These are phyloP conservation scores for Ryuthela nishihirai DNA, from an alignment of 2,888 invertebrate species.

Conservation along the genomic window DNA sequence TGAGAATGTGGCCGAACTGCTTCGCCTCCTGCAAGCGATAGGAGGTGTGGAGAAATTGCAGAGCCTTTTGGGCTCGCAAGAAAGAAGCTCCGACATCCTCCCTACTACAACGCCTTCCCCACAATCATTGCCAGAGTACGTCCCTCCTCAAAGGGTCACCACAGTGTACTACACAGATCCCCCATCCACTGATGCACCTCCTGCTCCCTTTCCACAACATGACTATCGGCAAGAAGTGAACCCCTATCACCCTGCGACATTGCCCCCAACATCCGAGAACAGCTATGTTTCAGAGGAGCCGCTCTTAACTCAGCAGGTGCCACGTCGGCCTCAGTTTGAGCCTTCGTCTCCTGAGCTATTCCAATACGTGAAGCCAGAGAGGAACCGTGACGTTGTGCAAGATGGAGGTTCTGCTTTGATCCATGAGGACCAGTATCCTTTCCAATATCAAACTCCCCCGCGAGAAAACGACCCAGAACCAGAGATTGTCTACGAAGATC, in stretches of 20 bases:
- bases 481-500: conserved; percentile 4
- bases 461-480: conserved; percentile 8
- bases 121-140: conserved; percentile 10
- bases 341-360: conserved; percentile 63
- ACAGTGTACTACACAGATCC: too few species aligned
- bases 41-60: conserved; percentile 47
- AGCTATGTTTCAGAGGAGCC: background rate
- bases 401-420: too few species aligned
- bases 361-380: conserved; percentile 59
- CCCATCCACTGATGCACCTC: background rate
- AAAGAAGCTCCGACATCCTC: conserved; percentile 8
- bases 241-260: conserved; percentile 2
- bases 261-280: background rate
- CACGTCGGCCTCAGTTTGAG: conserved; percentile 4
- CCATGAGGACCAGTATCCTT: conserved; percentile 4
- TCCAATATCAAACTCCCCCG: conserved; percentile 24
- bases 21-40: conserved; percentile 44
- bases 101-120: conserved; percentile 5
- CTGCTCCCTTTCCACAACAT: background rate
- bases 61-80: conserved; percentile 37
- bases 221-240: background rate
- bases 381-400: conserved; percentile 56
- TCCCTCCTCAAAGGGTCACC: conserved; percentile 11
- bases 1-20: conserved; percentile 41
- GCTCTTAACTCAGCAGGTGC: background rate